Base-by-base conservation (phyloP, 2,113 vertebrate genomes). In the Archilochus colubris region DNA sequence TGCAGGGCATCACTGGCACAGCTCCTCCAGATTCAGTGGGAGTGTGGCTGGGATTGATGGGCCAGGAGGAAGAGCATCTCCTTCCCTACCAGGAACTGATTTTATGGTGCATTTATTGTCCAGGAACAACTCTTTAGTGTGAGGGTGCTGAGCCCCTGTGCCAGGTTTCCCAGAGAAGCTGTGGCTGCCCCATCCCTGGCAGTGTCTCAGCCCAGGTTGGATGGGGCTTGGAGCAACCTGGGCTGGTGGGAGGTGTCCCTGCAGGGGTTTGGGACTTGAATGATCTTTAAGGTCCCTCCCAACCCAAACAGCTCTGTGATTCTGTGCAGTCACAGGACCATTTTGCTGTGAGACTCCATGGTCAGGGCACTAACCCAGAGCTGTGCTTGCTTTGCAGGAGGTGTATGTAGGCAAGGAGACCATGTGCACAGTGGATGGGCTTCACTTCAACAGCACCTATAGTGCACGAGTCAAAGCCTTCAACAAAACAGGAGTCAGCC, bases 371-470 rank as follows among this genome's bases (percentile, higher is more conserved):
- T 94, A 9, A 89, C 12, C 10, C 50, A 9, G 2, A 2, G 40
- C 59, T 20, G 20, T 25, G 3, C 28, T 94, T 83, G 43, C 75
- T 82, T 57, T 88, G 68, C 97, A 99, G 99, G 99, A 99, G 96
- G 99, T 99, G 55, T 99, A 99, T 9, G 99, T 99, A 82, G 99
- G 99, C 36, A 98, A 98, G 86, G 99, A 99, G 97, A 99, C 98
- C 76, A 99, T 99, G 98, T 99, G 99, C 98, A 99, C 99, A 0
- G 99, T 99, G 98, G 99, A 99, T 0, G 99, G 99, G 19, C 99
- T 99, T 75, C 99, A 99, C 97, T 99, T 99, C 98, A 99, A 99
- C 98, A 99, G 99, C 98, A 99, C 98, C 0, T 99, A 99, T 97
- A 99, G 98, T 24, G 98, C 99, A 16, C 98, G 99, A 0, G 98